Base-by-base conservation (phyloP, 2,888 invertebrate genomes). In the Mythimna loreyi region DNA sequence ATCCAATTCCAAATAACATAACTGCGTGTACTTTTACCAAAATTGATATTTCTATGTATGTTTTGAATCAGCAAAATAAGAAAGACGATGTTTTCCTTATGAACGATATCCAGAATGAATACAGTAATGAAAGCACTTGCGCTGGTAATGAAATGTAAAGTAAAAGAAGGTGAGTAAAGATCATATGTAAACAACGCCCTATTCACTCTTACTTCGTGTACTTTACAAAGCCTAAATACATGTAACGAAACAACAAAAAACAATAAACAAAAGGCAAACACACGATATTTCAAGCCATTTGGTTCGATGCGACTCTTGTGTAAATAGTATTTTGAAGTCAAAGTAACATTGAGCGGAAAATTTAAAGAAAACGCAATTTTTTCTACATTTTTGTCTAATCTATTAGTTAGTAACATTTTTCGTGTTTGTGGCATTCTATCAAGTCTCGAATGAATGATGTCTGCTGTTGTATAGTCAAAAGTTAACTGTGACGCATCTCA, bases 301-400 rank as follows among this genome's bases (percentile, higher is more conserved):
- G 49, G 3, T 9, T 66, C 21, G 19, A 65, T 66, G 13, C 19
- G 8, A 49, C 49, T 7, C 13, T 66, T 65, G 3, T 13, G 28
- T 19, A 66, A 0, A 40, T 19, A 36, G 49, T 40, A 65, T 65
- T 65, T 65, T 28, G 65, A 49, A 6, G 3, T 36, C 0, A 66
- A 28, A 36, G 28, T 23, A 30, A 66, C 9, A n/a, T 67, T 50
- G 7, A 67, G 30, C 16, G 67, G 67, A 23, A 67, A 6, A n/a
- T 66, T 66, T 0, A 67, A 67, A n/a, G 66, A 23, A 52, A 50
- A 40, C 0, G 67, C 67, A 13, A 67, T 23, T 50, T 33, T 64
- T 47, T 64, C 28, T 21, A 45, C 43, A n/a, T 40, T 3, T 28
- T 58, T 28, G 2, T 1, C 49, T 2, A 49, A 23, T 13, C 6